Percentiles rank a stretch among this genome's conserved stretches.
These are phyloP conservation scores for Sepioteuthis lessoniana DNA, from an alignment of 2,888 invertebrate species.

Conservation along the genomic window DNA sequence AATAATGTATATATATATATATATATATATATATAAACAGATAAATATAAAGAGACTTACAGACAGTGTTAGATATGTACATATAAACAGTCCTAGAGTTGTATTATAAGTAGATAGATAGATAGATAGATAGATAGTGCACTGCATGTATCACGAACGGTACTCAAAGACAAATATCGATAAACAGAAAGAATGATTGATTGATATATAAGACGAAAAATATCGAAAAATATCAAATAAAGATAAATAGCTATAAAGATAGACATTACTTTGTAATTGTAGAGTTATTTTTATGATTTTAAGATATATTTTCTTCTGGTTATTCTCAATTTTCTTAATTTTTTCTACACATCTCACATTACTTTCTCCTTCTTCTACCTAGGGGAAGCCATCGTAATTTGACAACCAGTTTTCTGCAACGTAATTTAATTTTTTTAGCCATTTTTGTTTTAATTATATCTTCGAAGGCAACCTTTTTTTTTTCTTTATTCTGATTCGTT, in stretches of 20 bases:
- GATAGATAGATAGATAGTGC: too few relatives aligned
- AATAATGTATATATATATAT: too few relatives aligned
- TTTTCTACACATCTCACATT: background rate
- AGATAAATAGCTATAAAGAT: background rate
- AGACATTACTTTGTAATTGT: background rate
- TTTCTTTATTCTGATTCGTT: background rate
- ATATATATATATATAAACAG: too few relatives aligned
- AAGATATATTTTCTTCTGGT: background rate
- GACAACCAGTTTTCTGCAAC: background rate
- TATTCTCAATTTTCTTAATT: background rate
- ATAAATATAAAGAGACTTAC: too few relatives aligned
- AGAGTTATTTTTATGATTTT: background rate
- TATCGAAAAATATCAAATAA: background rate
- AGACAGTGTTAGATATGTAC: too few relatives aligned
- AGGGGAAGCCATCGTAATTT: background rate
- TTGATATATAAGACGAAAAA: background rate
- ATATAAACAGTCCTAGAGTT: too few relatives aligned
- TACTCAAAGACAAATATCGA: background rate
- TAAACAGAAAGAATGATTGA: background rate
- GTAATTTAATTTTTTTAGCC: background rate
- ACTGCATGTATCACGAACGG: background rate
- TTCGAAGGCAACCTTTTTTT: background rate
- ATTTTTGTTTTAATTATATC: background rate
- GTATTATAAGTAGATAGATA: too few relatives aligned
- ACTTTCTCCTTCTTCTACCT: background rate